Base-by-base conservation (phyloP, 2,113 vertebrate genomes). In the Pungitius pungitius region DNA sequence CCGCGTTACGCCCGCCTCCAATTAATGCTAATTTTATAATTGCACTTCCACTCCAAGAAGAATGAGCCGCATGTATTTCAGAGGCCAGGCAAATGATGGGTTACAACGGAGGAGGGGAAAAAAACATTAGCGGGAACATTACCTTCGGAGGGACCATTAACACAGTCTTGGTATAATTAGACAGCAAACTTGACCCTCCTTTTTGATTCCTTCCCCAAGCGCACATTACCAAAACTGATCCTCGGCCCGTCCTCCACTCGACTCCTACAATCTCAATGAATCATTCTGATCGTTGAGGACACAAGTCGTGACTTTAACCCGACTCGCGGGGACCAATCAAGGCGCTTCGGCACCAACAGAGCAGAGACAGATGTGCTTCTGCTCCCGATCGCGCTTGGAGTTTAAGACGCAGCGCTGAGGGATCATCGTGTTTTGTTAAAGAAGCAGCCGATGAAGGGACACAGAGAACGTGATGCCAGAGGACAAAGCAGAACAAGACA, bases 161-260 rank as follows among this genome's bases (percentile, higher is more conserved):
- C 72, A 75, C 22, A 75, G 71, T 33, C 59, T 0, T 20, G 52
- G 59, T 30, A 57, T 72, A 71, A 85, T 80, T 60, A 77, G 10
- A 17, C 64, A 45, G 65, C 30, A 70, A 73, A 67, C 64, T 62
- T 26, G 4, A 54, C 54, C 62, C 54, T 52, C 37, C 18, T 43
- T 22, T 69, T 69, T 64, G 51, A 69, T 72, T 30, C 27, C 42
- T 26, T 26, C 67, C 59, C 63, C 15, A 4, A 67, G 56, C 58
- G 1, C 45, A 61, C 24, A 66, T 78, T 76, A 70, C 30, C 14
- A 15, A 15, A 85, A 13, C 56, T 64, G 35, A 30, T 61, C 56
- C 35, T 42, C 56, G 1, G 18, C 61, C 20, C 27, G 30, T 2
- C 40, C 59, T 56, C 47, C 30, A 40, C 49, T 64, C 15, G 57